Conservation (phyloP, 1,140 invertebrate genomes). For the Whitmania pigra region DNA sequence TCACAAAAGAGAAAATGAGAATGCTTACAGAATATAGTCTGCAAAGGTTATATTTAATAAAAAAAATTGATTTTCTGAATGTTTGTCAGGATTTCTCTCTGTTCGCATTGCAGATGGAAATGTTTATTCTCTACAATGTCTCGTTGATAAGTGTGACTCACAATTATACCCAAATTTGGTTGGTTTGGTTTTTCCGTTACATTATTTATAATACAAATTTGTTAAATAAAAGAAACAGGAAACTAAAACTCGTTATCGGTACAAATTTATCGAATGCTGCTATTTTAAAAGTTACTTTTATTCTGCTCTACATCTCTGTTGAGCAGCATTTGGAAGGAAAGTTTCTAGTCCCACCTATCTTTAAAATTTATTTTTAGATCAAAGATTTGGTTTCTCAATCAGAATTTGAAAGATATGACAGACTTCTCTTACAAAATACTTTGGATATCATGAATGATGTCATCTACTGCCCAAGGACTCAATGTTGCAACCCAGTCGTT, state of each 20-base stretch:
- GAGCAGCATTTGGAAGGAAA: too few species aligned
- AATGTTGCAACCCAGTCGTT: constrained; percentile 47
- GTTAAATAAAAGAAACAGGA: too few species aligned
- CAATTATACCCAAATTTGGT: constrained; percentile 49
- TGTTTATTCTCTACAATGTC: constrained; percentile 50
- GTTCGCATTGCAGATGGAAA: constrained; percentile 52
- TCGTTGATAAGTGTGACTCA: constrained; percentile 50
- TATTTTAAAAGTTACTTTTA: too few species aligned
- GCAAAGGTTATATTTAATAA: background rate
- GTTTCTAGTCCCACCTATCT: too few species aligned
- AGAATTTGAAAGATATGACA: constrained; percentile 52
- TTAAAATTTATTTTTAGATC: constrained; percentile 30
- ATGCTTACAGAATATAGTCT: background rate
- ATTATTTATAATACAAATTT: too few species aligned
- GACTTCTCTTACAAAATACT: constrained; percentile 47
- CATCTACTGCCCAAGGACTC: constrained; percentile 46
- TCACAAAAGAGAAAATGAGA: background rate
- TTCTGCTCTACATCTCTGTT: too few species aligned
- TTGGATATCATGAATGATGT: constrained; percentile 53
- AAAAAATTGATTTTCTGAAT: constrained; percentile 36
- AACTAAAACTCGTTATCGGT: too few species aligned
- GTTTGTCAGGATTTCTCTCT: constrained; percentile 49
- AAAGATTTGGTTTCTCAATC: constrained; percentile 48
- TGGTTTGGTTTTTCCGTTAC: background rate
- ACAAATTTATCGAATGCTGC: too few species aligned